These are phyloP conservation scores for Mellilla xanthometata DNA, from an alignment of 2,888 invertebrate genomes.

Conservation along the genomic window DNA sequence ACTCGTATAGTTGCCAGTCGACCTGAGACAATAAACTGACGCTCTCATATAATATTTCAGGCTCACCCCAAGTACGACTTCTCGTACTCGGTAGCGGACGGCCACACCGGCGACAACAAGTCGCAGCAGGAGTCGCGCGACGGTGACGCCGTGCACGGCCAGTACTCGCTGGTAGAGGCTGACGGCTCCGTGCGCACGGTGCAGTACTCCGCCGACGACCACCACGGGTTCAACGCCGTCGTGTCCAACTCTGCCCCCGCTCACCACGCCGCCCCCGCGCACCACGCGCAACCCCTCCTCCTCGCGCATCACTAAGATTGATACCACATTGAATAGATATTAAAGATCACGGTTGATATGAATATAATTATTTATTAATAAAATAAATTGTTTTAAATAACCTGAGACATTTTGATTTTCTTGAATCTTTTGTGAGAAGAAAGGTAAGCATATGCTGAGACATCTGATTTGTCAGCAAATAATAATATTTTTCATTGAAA, in stretches of 20 bases:
- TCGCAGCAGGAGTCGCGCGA: conserved; percentile 82
- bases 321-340: neutral
- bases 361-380: too few species aligned
- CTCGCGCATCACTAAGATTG: conserved; percentile 48
- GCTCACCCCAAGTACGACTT: conserved; percentile 83
- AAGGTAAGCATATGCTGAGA: too few species aligned
- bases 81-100: conserved; percentile 81
- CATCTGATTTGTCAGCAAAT: too few species aligned
- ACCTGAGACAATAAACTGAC: neutral
- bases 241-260: conserved; percentile 65
- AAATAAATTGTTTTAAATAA: too few species aligned
- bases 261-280: conserved; percentile 40
- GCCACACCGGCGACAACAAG: conserved; percentile 83
- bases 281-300: conserved; percentile 40
- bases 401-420: too few species aligned
- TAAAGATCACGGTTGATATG: too few species aligned
- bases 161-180: conserved; percentile 68
- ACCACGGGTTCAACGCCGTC: conserved; percentile 75
- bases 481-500: too few species aligned
- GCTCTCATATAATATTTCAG: conserved; percentile 42
- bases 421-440: too few species aligned
- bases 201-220: conserved; percentile 79
- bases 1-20: neutral
- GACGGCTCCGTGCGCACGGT: conserved; percentile 80
- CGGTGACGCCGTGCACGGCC: conserved; percentile 84